phyloP scores from a whole-genome alignment of 2,888 invertebrate genomes.

The Brachypterus glaber region DNA sequence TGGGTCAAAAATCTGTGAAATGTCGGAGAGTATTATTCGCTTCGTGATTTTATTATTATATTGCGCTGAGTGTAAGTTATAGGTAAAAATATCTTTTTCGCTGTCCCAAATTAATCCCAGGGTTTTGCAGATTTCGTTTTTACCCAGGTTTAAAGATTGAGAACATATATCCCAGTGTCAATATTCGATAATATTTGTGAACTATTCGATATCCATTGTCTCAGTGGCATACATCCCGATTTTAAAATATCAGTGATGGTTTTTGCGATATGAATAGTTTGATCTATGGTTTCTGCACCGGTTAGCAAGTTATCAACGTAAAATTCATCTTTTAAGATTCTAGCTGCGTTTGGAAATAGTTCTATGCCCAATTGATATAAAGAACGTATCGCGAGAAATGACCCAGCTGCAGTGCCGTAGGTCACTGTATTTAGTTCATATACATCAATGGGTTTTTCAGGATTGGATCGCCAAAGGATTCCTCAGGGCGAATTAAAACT shows the following conservation, averaged over 20 bases:
- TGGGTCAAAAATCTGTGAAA: conserved; percentile 15
- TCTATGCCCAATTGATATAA: conserved; percentile 9
- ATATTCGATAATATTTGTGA: conserved; percentile 3
- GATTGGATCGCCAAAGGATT: conserved; percentile 11
- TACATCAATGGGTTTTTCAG: conserved; percentile 6
- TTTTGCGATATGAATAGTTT: neutral
- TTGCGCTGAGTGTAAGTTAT: conserved; percentile 1
- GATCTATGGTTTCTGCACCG: conserved; percentile 1
- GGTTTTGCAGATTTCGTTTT: conserved; percentile 1
- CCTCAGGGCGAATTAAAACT: conserved; percentile 4
- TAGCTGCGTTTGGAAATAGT: conserved; percentile 1
- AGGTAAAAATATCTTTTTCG: conserved; percentile 5
- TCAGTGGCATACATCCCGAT: neutral
- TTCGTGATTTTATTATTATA: neutral
- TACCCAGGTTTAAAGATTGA: neutral
- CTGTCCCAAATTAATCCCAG: conserved; percentile 9
- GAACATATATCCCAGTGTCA: neutral
- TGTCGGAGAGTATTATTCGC: conserved; percentile 8
- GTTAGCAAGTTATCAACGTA: conserved; percentile 11
- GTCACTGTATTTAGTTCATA: conserved; percentile 13
- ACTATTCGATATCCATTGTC: conserved; percentile 5
- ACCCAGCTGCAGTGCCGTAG: conserved; percentile 14
- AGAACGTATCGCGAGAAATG: conserved; percentile 15
- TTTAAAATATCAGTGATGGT: neutral
- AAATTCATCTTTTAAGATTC: conserved; percentile 8